phyloP scores from a whole-genome alignment of 2,888 invertebrate genomes.

The Eremobia ochroleuca region DNA sequence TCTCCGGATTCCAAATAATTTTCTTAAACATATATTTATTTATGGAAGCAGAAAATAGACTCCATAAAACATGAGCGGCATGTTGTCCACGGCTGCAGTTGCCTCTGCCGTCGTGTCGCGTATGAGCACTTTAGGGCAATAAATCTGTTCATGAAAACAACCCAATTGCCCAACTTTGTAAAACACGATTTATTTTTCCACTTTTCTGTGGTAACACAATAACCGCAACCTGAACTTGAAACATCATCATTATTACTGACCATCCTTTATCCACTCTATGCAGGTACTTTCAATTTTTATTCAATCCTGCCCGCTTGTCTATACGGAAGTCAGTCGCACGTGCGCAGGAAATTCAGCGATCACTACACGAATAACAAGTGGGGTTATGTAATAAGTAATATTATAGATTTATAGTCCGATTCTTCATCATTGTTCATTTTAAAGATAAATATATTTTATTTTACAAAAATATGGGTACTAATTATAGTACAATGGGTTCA shows the following conservation, averaged over 20 bases:
- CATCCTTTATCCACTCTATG: conserved; percentile 11
- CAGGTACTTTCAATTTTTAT: conserved; percentile 48
- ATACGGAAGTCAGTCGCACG: conserved; percentile 57
- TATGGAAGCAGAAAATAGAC: background rate
- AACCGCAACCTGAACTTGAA: background rate
- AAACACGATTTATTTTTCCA: background rate
- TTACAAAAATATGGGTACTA: too few relatives aligned
- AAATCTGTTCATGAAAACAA: background rate
- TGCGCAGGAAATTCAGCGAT: conserved; percentile 59
- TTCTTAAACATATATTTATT: background rate
- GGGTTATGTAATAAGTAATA: conserved; percentile 26
- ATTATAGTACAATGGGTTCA: too few relatives aligned
- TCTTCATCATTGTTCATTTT: background rate
- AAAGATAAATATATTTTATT: background rate
- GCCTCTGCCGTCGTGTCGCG: too few relatives aligned
- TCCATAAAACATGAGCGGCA: too few relatives aligned
- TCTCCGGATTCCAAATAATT: background rate
- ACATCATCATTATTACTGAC: background rate
- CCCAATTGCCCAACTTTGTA: too few relatives aligned
- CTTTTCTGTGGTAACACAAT: background rate
- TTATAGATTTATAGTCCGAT: background rate
- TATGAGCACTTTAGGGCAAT: too few relatives aligned
- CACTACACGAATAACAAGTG: conserved; percentile 58
- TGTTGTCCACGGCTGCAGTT: too few relatives aligned
- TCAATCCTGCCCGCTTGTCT: conserved; percentile 44